These are phyloP conservation scores for Bostrychus sinensis DNA, from an alignment of 2,113 vertebrate genomes.

Conservation along the genomic window DNA sequence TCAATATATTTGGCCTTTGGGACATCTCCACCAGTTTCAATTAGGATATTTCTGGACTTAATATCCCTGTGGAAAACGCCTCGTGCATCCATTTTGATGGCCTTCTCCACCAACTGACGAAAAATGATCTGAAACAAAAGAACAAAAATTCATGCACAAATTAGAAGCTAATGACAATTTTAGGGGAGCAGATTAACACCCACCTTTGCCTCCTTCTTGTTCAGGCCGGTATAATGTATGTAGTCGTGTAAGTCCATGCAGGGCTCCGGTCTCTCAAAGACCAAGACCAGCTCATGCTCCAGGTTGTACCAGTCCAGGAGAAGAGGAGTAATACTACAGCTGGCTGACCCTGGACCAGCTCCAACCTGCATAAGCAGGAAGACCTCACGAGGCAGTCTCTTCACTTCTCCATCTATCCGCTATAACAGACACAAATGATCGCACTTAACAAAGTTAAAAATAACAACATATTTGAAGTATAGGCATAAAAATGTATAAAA, in stretches of 20 bases:
- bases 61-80: background rate
- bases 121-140: background rate
- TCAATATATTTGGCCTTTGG: background rate
- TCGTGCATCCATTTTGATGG: background rate
- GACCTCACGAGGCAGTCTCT: too few relatives aligned
- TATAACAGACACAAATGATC: too few relatives aligned
- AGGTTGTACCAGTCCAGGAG: background rate
- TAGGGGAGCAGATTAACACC: background rate
- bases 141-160: background rate
- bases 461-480: too few relatives aligned
- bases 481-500: too few relatives aligned
- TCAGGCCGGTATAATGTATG: background rate
- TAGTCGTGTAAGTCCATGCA: background rate
- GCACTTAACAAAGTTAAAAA: too few relatives aligned
- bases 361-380: too few relatives aligned
- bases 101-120: background rate
- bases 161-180: too few relatives aligned
- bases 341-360: background rate
- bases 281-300: background rate
- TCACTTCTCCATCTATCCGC: too few relatives aligned
- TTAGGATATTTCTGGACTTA: background rate
- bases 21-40: background rate
- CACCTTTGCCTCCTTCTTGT: background rate
- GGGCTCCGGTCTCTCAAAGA: background rate
- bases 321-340: background rate